These are phyloP conservation scores for Rhyacophila evoluta DNA, from an alignment of 2,888 invertebrate genomes.

Conservation along the genomic window DNA sequence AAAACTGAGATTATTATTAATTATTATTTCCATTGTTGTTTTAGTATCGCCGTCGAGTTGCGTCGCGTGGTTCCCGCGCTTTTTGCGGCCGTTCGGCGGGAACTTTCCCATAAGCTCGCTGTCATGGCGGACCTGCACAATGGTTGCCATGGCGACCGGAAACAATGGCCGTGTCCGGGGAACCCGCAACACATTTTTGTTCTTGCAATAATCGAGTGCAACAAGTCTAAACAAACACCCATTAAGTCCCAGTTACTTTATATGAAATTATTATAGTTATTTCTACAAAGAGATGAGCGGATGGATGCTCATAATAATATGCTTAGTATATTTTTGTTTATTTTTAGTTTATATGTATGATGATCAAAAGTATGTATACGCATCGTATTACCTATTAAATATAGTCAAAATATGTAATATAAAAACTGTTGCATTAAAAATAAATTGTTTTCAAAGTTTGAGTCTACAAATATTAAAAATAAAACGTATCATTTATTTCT, in stretches of 20 bases:
- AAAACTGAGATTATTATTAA: background rate
- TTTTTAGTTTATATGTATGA: too few relatives aligned
- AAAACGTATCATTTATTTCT: too few relatives aligned
- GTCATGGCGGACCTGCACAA: constrained; percentile 61
- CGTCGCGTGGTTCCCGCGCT: constrained; percentile 66
- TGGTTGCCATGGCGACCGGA: constrained; percentile 60
- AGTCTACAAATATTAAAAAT: too few relatives aligned
- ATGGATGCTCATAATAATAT: too few relatives aligned
- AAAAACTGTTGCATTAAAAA: too few relatives aligned
- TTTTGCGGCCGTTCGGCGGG: constrained; percentile 68
- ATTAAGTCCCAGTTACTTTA: background rate
- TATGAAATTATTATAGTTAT: too few relatives aligned
- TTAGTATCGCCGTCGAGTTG: constrained; percentile 42
- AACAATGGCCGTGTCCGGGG: background rate
- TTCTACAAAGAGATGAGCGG: too few relatives aligned
- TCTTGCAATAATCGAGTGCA: background rate
- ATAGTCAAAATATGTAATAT: too few relatives aligned
- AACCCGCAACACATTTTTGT: background rate
- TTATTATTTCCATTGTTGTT: constrained; percentile 62
- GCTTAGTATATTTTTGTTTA: too few relatives aligned
- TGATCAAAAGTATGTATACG: too few relatives aligned
- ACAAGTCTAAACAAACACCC: background rate
- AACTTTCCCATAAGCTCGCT: constrained; percentile 68
- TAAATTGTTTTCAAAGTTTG: too few relatives aligned
- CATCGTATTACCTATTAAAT: too few relatives aligned